phyloP scores from a whole-genome alignment of 2,888 invertebrate genomes.

The Noctua fimbriata region DNA sequence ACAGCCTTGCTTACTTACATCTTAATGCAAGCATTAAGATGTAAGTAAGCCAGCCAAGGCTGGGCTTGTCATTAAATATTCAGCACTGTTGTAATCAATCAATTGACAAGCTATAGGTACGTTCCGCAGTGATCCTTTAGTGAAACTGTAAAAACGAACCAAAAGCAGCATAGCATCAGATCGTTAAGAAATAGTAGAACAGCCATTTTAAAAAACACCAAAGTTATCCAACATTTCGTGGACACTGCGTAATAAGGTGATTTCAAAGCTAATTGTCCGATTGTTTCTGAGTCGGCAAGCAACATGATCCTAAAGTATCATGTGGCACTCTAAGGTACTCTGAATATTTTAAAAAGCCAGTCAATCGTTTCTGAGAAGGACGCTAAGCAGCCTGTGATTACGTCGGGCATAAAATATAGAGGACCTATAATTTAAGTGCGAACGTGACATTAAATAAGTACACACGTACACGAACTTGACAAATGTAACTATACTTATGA shows the following conservation, averaged over 20 bases:
- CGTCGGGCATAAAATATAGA: constrained; percentile 22
- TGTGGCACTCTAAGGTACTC: neutral
- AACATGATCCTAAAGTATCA: neutral
- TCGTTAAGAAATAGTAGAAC: neutral
- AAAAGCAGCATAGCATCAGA: neutral
- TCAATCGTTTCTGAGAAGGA: constrained; percentile 12
- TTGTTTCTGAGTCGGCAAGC: neutral
- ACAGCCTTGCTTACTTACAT: neutral
- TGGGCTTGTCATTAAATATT: constrained; percentile 12
- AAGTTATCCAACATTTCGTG: neutral
- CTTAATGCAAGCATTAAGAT: too few species aligned
- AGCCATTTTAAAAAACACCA: neutral
- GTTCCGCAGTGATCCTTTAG: neutral
- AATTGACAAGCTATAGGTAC: neutral
- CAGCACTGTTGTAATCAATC: neutral
- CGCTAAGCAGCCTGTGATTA: constrained; percentile 23
- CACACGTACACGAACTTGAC: constrained; percentile 10
- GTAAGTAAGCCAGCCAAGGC: too few species aligned
- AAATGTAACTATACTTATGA: constrained; percentile 32
- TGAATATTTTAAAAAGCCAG: constrained; percentile 24
- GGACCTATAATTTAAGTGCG: neutral
- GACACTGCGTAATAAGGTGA: neutral
- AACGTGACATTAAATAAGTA: constrained; percentile 35
- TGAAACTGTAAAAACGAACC: neutral
- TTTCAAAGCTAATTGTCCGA: neutral